Base-by-base conservation (phyloP, 2,113 vertebrate genomes). In the Panthera uncia region DNA sequence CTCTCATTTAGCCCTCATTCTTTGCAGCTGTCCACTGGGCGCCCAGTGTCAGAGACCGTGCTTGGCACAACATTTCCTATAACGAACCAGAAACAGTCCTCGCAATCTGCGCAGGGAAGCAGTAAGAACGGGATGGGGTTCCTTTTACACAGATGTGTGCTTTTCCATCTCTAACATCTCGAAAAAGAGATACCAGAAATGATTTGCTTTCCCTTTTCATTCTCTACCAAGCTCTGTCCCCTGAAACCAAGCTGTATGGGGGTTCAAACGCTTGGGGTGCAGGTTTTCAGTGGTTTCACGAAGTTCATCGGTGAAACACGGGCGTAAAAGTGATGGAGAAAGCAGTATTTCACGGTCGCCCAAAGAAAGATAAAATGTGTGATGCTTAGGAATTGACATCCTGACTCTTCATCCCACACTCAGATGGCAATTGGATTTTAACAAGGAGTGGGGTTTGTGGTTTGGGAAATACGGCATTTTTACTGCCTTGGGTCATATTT, bases 371-470 rank as follows among this genome's bases (percentile, higher is more conserved):
- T 36, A 78, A 68, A 83, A 63, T 73, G 79, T 89, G 48, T 16
- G 89, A 92, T 41, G 68, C 73, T 83, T 15, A 2, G 76, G 63
- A 18, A 36, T 92, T 76, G 92, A 86, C 89, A 89, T 96, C 36
- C 68, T 4, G 81, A 80, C 81, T 65, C 69, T 89, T n/a, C 50
- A 36, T 83, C 90, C 95, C 81, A 97, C 88, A 89, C 85, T 98
- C 94, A 36, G 78, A 82, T 15, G 13, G 93, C 93, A 96, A 98
- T 92, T 97, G 97, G 96, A 97, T 99, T 99, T 98, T 99, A 98
- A 98, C 98, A 99, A 98, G 98, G 97, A 98, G 97, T 95, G 95
- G 98, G 96, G 98, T 98, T 98, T 98, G 98, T 98, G 98, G 98
- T 98, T 99, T 99, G 98, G 98, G 98, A 98, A 98, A 98, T 96